phyloP scores from a whole-genome alignment of 2,888 invertebrate species.

The Gandaritis pyraliata region DNA sequence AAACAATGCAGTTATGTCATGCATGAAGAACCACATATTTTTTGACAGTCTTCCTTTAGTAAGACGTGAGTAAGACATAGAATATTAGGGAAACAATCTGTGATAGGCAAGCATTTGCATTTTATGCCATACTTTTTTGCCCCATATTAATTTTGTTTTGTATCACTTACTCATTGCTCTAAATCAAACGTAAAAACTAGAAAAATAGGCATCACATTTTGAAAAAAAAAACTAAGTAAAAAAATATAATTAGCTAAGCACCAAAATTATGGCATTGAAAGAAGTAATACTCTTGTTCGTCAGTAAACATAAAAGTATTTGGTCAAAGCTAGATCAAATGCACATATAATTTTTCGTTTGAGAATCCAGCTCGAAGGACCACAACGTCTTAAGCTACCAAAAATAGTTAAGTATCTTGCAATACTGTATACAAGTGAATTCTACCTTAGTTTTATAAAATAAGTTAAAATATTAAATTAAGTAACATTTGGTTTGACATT shows the following conservation, averaged over 20 bases:
- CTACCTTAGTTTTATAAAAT: not conserved
- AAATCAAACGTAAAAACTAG: no score
- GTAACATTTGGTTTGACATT: constrained; percentile 14
- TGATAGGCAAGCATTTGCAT: no score
- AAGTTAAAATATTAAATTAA: not conserved
- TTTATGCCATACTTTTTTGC: not conserved
- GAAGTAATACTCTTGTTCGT: not conserved
- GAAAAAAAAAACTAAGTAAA: no score
- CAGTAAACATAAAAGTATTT: not conserved
- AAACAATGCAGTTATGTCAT: no score
- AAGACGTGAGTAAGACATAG: no score
- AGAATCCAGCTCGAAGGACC: constrained; percentile 3
- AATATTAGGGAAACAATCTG: no score
- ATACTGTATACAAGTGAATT: no score
- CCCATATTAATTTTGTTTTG: no score
- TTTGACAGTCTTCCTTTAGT: no score
- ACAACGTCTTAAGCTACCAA: not conserved
- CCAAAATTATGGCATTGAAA: not conserved
- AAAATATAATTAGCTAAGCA: not conserved
- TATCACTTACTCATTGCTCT: no score
- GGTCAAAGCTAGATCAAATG: constrained; percentile 6
- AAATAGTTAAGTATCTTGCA: no score
- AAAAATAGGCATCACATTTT: not conserved
- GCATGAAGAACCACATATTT: no score
- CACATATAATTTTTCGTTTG: constrained; percentile 1